phyloP scores from a whole-genome alignment of 2,888 invertebrate species.

The Eutolmus rufibarbis region DNA sequence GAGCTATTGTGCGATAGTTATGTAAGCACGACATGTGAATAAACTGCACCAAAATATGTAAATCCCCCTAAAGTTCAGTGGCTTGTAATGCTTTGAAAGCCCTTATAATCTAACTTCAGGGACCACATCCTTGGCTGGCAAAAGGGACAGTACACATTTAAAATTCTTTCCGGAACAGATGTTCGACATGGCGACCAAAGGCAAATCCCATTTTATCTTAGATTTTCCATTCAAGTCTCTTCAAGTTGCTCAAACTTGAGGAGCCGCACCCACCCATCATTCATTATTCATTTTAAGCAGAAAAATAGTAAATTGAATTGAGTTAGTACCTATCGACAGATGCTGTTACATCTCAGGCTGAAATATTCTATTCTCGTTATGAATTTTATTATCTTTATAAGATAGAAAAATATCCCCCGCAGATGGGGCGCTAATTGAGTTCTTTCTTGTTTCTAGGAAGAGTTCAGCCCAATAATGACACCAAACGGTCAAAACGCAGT shows the following conservation, averaged over 20 bases:
- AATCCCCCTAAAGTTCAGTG: not conserved
- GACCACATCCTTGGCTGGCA: not conserved
- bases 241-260: not conserved
- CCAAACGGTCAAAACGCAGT: not conserved
- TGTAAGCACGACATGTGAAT: too few relatives aligned
- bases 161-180: not conserved
- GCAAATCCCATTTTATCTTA: not conserved
- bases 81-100: not conserved
- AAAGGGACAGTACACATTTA: not conserved
- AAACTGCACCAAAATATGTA: not conserved
- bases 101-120: not conserved
- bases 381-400: not conserved
- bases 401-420: not conserved
- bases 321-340: not conserved
- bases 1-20: too few relatives aligned
- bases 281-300: not conserved
- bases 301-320: not conserved
- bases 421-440: not conserved
- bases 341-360: not conserved
- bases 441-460: slow-evolving; percentile 4
- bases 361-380: not conserved
- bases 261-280: not conserved
- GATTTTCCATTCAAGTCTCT: not conserved
- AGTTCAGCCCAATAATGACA: not conserved
- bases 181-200: not conserved